Percentiles rank a stretch among this genome's conserved stretches.
Conservation (phyloP, 1,140 invertebrate genomes). For the Lamellibrachia luymesi region DNA sequence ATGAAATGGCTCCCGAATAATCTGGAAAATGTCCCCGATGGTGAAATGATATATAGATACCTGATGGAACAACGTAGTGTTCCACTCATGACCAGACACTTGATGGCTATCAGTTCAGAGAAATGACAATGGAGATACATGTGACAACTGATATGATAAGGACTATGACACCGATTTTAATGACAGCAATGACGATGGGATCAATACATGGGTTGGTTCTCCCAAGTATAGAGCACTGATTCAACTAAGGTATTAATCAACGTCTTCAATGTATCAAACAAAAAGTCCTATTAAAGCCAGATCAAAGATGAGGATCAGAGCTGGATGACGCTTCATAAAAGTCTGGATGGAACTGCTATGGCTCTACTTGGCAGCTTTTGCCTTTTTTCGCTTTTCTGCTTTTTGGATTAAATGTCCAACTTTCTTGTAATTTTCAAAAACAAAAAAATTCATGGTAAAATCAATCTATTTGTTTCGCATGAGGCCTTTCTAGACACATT, state of each 20-base stretch:
- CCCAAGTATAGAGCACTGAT: not conserved
- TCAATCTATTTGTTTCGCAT: no score
- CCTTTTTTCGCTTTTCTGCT: no score
- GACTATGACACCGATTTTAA: not conserved
- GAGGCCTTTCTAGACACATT: no score
- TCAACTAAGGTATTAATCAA: not conserved
- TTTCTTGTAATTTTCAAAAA: no score
- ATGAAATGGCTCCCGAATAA: no score
- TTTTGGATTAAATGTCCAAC: no score
- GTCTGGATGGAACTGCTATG: not conserved
- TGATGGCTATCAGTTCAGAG: not conserved
- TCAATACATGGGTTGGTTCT: not conserved
- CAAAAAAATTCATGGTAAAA: no score
- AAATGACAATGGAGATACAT: not conserved
- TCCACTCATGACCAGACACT: not conserved
- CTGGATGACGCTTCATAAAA: not conserved
- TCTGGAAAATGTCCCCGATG: no score
- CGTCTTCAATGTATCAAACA: not conserved
- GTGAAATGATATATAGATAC: not conserved
- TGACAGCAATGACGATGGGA: not conserved
- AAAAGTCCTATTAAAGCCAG: not conserved
- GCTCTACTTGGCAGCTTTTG: no score
- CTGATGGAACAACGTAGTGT: not conserved
- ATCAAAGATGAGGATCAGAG: not conserved
- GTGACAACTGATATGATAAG: not conserved